phyloP scores from a whole-genome alignment of 1,140 invertebrate genomes.

The Penaeus chinensis region DNA sequence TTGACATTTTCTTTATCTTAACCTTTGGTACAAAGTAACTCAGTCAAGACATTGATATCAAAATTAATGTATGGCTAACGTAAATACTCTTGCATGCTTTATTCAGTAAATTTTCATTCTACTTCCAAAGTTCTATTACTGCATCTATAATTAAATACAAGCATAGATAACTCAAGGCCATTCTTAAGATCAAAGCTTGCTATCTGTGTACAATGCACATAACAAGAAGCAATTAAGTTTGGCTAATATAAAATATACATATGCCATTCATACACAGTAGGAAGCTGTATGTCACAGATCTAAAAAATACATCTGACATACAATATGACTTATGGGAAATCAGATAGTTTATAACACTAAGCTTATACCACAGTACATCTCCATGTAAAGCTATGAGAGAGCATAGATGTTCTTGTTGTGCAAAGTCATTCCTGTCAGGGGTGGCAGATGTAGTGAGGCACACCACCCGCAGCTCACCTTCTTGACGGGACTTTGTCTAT shows the following conservation, averaged over 20 bases:
- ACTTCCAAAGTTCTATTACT: conserved; percentile 13
- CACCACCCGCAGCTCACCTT: conserved; percentile 41
- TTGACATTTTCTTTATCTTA: too few species aligned
- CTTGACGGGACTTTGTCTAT: conserved; percentile 53
- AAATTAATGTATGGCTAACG: background rate
- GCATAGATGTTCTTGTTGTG: conserved; percentile 29
- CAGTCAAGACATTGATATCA: background rate
- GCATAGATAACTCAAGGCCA: conserved; percentile 3
- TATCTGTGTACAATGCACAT: conserved; percentile 7
- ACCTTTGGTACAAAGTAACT: background rate
- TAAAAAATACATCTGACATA: too few species aligned
- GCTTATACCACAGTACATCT: conserved; percentile 32
- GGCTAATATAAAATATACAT: background rate
- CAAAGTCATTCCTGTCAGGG: conserved; percentile 25
- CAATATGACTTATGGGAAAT: too few species aligned
- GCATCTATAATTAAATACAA: background rate
- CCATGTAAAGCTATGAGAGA: conserved; percentile 9
- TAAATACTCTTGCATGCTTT: conserved; percentile 14
- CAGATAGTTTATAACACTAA: background rate
- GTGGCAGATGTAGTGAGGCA: background rate
- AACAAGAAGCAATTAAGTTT: background rate
- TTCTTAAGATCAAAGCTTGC: conserved; percentile 1
- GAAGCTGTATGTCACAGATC: background rate
- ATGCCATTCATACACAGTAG: conserved; percentile 4
- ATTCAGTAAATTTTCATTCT: conserved; percentile 11